phyloP scores from a whole-genome alignment of 1,140 invertebrate genomes.

The Yoshiicerus persimilis region DNA sequence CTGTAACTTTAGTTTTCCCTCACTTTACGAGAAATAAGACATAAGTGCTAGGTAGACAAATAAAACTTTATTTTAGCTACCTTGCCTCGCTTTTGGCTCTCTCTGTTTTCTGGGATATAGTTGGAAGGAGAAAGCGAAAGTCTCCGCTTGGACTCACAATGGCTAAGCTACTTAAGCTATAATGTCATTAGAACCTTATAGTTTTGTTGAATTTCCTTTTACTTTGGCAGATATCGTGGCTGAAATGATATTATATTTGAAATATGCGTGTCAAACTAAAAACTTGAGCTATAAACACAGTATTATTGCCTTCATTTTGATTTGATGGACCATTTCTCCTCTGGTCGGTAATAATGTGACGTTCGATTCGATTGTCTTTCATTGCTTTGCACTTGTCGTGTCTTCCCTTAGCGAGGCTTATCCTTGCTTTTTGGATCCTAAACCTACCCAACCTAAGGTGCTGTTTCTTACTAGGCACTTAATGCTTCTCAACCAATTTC shows the following conservation, averaged over 20 bases:
- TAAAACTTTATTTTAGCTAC: slow-evolving; percentile 19
- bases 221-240: not conserved
- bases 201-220: not conserved
- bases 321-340: slow-evolving; percentile 10
- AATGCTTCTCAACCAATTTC: not conserved
- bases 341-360: not conserved
- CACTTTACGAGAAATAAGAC: not conserved
- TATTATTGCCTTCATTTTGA: slow-evolving; percentile 11
- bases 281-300: slow-evolving; percentile 16
- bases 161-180: not conserved
- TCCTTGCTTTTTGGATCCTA: not conserved
- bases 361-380: not conserved
- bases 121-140: no score
- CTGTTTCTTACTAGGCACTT: not conserved
- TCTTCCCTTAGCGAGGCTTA: not conserved
- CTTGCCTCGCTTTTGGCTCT: not conserved
- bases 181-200: not conserved
- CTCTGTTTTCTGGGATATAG: no score
- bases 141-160: not conserved
- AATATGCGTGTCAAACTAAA: not conserved
- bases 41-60: slow-evolving; percentile 22
- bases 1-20: no score
- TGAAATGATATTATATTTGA: not conserved
- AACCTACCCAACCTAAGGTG: not conserved
- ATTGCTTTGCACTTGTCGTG: slow-evolving; percentile 13